These are phyloP conservation scores for Artibeus lituratus DNA, from an alignment of 2,797 vertebrate genomes.

Conservation along the genomic window DNA sequence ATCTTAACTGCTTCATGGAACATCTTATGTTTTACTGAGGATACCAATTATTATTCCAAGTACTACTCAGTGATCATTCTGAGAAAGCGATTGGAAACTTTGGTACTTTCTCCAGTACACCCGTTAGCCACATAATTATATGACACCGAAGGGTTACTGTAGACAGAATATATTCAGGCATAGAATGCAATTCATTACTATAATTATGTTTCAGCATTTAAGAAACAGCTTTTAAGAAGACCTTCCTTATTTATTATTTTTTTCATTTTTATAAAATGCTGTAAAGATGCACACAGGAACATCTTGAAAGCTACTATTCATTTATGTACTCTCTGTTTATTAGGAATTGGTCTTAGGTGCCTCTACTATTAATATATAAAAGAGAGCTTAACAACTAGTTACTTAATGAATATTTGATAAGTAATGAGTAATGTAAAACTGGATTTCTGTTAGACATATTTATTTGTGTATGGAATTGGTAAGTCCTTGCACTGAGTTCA, in stretches of 20 bases:
- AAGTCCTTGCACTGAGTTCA: neutral
- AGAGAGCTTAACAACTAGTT: neutral
- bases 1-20: neutral
- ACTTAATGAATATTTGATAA: neutral
- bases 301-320: neutral
- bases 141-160: neutral
- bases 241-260: neutral
- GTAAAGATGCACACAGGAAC: neutral
- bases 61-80: neutral
- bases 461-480: neutral
- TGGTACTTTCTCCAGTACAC: neutral
- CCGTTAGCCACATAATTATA: neutral
- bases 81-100: conserved; percentile 1
- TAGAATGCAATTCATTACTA: neutral
- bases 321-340: neutral
- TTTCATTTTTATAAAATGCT: neutral
- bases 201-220: neutral
- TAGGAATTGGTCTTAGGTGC: neutral
- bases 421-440: neutral
- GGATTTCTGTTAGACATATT: neutral
- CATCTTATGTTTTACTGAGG: neutral
- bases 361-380: neutral
- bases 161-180: conserved; percentile 5
- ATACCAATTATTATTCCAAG: neutral
- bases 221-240: neutral